A percentile compares a stretch with the other conserved stretches of the same genome.
Evolutionary conservation across 2,888 invertebrate species (phyloP).

Genomic region (Diabrotica balteata): DNA sequence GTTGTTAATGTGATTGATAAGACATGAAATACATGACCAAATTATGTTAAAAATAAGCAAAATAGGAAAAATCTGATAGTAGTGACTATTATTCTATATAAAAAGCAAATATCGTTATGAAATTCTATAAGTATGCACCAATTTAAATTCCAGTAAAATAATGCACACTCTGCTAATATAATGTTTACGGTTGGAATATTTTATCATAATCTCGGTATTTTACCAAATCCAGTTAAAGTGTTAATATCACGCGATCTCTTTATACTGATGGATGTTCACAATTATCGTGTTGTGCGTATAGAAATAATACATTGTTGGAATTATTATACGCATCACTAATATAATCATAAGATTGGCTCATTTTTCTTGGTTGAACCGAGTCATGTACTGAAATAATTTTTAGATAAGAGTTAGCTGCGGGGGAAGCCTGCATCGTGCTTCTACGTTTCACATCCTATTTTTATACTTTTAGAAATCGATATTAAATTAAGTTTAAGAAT

Average conservation of each 20-base stretch:
- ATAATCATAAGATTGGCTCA: slow-evolving; percentile 13
- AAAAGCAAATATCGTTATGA: neutral
- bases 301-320: slow-evolving; percentile 25
- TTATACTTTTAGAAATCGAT: too few species aligned
- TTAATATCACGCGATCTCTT: slow-evolving; percentile 28
- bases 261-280: slow-evolving; percentile 18
- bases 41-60: neutral
- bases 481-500: too few species aligned
- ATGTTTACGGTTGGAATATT: slow-evolving; percentile 17
- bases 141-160: slow-evolving; percentile 28
- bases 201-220: slow-evolving; percentile 19
- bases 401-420: neutral
- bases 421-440: too few species aligned
- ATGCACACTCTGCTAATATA: too few species aligned
- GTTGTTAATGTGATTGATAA: too few species aligned
- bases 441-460: too few species aligned
- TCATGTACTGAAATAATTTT: slow-evolving; percentile 5
- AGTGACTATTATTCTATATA: neutral
- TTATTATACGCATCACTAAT: slow-evolving; percentile 27
- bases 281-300: slow-evolving; percentile 27
- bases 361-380: slow-evolving; percentile 16
- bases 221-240: slow-evolving; percentile 30
- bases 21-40: too few species aligned
- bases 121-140: slow-evolving; percentile 19
- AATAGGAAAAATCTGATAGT: neutral